Conservation (phyloP, 2,888 invertebrate species). For the Ophion obscuratus region DNA sequence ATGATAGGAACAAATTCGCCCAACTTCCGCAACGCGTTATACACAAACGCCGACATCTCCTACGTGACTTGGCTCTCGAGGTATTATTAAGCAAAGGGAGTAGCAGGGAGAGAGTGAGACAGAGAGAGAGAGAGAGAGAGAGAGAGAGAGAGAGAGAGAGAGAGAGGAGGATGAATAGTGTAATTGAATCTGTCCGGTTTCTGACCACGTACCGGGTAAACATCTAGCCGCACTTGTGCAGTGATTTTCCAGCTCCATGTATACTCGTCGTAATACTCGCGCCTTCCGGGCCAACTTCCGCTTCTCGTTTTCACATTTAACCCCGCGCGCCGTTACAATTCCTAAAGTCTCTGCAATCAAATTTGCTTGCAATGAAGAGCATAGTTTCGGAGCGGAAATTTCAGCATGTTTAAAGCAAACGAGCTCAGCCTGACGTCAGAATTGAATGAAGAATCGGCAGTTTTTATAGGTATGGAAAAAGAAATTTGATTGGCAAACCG, state of each 20-base stretch:
- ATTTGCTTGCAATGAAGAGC: slow-evolving; percentile 40
- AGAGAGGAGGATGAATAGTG: slow-evolving; percentile 47
- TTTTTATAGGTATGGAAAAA: not conserved
- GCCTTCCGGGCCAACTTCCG: slow-evolving; percentile 31
- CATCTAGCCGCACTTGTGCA: slow-evolving; percentile 64
- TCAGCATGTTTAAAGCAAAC: slow-evolving; percentile 14
- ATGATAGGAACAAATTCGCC: slow-evolving; percentile 72
- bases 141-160: slow-evolving; percentile 8
- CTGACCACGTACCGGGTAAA: slow-evolving; percentile 74
- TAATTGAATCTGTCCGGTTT: slow-evolving; percentile 78
- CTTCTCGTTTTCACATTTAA: slow-evolving; percentile 25
- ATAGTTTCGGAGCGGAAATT: slow-evolving; percentile 18
- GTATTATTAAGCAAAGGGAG: slow-evolving; percentile 75
- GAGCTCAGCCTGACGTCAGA: slow-evolving; percentile 9
- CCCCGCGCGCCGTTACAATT: slow-evolving; percentile 39
- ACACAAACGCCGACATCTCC: slow-evolving; percentile 66
- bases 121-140: not conserved
- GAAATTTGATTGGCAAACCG: not conserved
- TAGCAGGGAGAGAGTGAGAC: not conserved
- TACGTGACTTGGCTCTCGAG: slow-evolving; percentile 73
- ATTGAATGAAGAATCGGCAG: not conserved
- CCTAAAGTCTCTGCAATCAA: slow-evolving; percentile 46
- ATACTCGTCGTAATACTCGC: slow-evolving; percentile 38
- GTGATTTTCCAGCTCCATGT: slow-evolving; percentile 45
- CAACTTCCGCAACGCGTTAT: slow-evolving; percentile 64